A percentile compares a stretch with the other conserved stretches of the same genome.
phyloP scores from a whole-genome alignment of 2,113 vertebrate species.

The Pteronura brasiliensis region DNA sequence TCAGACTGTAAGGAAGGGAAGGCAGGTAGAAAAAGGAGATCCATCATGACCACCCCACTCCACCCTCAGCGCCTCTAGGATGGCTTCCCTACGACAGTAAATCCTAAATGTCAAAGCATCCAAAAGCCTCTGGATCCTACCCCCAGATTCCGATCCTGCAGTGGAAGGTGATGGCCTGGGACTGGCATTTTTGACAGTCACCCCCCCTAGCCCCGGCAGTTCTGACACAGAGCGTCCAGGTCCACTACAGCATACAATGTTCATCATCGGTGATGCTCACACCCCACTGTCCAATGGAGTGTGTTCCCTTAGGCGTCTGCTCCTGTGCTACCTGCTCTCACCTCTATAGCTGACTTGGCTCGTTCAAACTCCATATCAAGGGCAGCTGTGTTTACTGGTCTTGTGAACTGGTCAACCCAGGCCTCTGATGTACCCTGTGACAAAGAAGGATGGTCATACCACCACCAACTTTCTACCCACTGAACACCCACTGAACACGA shows the following conservation, averaged over 20 bases:
- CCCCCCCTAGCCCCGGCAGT: neutral
- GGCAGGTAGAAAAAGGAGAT: neutral
- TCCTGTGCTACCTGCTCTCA: conserved; percentile 77
- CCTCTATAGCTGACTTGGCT: conserved; percentile 97
- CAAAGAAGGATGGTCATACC: conserved; percentile 43
- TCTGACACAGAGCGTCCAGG: neutral
- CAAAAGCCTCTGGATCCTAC: neutral
- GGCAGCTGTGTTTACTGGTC: conserved; percentile 76
- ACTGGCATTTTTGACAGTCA: neutral
- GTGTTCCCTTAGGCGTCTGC: neutral
- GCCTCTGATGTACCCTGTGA: conserved; percentile 90
- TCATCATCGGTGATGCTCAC: neutral
- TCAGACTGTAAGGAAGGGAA: conserved; percentile 89
- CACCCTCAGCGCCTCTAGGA: neutral
- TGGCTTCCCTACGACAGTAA: no score
- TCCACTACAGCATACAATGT: rapidly evolving
- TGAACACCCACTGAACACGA: neutral
- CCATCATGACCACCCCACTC: neutral
- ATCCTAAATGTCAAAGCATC: neutral
- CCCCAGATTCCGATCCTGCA: neutral
- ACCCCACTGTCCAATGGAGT: neutral
- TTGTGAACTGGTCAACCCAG: conserved; percentile 95
- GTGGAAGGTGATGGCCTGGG: neutral
- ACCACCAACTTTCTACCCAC: neutral
- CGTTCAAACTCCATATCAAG: conserved; percentile 94